Conservation (phyloP, 2,888 invertebrate species). For the Tanypteryx hageni region DNA sequence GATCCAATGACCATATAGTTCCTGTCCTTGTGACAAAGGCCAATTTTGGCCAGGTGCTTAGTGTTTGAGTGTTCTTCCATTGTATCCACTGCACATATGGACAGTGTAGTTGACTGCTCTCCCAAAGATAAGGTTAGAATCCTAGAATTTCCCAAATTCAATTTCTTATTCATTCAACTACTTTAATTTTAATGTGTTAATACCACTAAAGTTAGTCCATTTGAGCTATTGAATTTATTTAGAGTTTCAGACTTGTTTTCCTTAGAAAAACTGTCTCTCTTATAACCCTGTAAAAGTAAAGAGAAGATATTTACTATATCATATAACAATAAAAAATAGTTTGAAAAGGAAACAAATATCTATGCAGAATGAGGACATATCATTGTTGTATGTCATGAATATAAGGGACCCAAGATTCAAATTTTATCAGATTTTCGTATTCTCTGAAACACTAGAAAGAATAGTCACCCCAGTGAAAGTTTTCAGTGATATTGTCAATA, state of each 20-base stretch:
- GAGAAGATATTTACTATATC: neutral
- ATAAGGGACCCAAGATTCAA: slow-evolving; percentile 42
- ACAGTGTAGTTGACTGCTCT: neutral
- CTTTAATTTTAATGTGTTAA: neutral
- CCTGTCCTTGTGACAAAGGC: slow-evolving; percentile 16
- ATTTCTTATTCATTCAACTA: neutral
- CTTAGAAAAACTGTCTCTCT: neutral
- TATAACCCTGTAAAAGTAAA: neutral
- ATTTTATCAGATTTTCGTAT: neutral
- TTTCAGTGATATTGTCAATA: neutral
- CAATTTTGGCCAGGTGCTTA: neutral
- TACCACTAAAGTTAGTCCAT: neutral
- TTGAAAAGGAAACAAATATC: neutral
- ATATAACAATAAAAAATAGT: neutral
- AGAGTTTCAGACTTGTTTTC: neutral
- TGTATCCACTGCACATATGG: neutral
- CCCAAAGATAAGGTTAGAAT: neutral
- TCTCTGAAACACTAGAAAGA: neutral
- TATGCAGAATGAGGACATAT: slow-evolving; percentile 36
- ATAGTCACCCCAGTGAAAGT: neutral
- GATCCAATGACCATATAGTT: slow-evolving; percentile 17
- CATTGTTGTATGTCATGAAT: slow-evolving; percentile 42
- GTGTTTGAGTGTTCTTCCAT: slow-evolving; percentile 15
- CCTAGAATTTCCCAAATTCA: neutral
- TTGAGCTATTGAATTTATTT: neutral